Base-by-base conservation (phyloP, 2,797 vertebrate genomes). In the Clarias laeviceps region DNA sequence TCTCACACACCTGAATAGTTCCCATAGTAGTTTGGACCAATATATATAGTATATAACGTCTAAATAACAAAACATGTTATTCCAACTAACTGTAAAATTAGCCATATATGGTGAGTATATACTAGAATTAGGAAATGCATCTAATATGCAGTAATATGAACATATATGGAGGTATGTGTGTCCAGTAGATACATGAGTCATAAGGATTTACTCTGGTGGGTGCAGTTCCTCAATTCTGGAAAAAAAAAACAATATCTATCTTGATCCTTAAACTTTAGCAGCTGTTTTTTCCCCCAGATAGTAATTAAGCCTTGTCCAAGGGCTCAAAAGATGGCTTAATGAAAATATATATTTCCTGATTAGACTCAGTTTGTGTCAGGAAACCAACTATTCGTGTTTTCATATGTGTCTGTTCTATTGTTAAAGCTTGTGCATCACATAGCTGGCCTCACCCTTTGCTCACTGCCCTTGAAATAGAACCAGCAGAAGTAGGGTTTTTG, bases 401-500 rank as follows among this genome's bases (percentile, higher is more conserved):
- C 27, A 80, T 69, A 14, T 54, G 64, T 50, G 77, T 80, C 32
- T n/a, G 4, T 64, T 68, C 45, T 59, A 72, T 82, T 88, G 29
- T 80, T 69, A 4, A 56, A 82, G 66, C 37, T 64, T 4, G 50
- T 78, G 50, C 76, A 77, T 82, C 73, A 69, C 84, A 22, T 79
- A 56, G 32, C 22, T 1, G 50, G 83, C 64, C 73, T 87, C 81
- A 37, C 83, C 82, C 77, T 80, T 88, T 65, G 45, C 64, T 76
- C 70, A 80, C 73, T 32, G 40, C 68, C 74, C 82, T 84, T 61
- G 45, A 27, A 73, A 83, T 29, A 65, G 59, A 65, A 40, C 45
- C 59, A 32, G 32, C 82, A 40, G 65, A 62, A 56, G 17, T 69
- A 50, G 11, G 17, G 17, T 82, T 82, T 87, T 82, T 62, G 83